A percentile compares a stretch with the other conserved stretches of the same genome.
These are phyloP conservation scores for Myotis daubentonii DNA, from an alignment of 2,797 vertebrate genomes.

Conservation along the genomic window DNA sequence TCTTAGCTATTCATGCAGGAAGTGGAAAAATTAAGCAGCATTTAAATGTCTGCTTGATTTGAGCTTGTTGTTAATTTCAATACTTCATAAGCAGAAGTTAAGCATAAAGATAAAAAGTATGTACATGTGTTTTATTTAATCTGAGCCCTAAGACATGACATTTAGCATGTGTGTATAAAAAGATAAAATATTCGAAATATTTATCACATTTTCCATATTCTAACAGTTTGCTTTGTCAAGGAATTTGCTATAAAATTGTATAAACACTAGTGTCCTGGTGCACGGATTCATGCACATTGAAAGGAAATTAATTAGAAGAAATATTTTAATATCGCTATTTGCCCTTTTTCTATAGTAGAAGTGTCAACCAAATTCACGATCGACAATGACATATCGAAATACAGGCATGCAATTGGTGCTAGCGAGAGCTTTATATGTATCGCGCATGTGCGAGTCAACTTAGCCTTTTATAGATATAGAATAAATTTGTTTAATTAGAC, in stretches of 20 bases:
- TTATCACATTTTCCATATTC: conserved; percentile 7
- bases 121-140: not conserved
- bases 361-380: no score
- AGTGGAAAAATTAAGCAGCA: conserved; percentile 68
- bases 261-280: not conserved
- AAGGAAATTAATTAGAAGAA: no score
- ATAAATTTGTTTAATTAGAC: no score
- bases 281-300: no score
- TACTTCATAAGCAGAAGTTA: conserved; percentile 54
- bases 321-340: no score
- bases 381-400: no score
- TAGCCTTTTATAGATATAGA: no score
- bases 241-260: conserved; percentile 42
- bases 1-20: conserved; percentile 71
- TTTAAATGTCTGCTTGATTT: conserved; percentile 60
- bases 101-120: conserved; percentile 55
- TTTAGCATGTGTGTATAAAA: conserved; percentile 27
- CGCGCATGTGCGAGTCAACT: no score
- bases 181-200: conserved; percentile 46
- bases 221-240: conserved; percentile 43
- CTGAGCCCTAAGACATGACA: not conserved
- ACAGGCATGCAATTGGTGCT: no score
- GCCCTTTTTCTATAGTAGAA: no score
- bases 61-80: conserved; percentile 48
- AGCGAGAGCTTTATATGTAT: no score